These are phyloP conservation scores for Tenthredo mesomela DNA, from an alignment of 2,888 invertebrate genomes.

Conservation along the genomic window DNA sequence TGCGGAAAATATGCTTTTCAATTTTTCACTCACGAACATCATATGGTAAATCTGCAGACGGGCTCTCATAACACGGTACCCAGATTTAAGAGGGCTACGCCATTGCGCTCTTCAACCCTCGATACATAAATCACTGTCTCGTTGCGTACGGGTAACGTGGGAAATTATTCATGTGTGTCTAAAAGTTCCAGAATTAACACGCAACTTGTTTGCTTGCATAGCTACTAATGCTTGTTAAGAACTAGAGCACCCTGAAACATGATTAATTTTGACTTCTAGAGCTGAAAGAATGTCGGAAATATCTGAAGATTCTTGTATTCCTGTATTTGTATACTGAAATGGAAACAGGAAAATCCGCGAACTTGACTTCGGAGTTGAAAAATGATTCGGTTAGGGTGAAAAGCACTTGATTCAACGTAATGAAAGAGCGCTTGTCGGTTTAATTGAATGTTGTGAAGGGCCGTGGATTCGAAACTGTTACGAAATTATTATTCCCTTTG, in stretches of 20 bases:
- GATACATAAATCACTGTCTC: constrained; percentile 20
- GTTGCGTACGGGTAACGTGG: background rate
- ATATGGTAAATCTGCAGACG: background rate
- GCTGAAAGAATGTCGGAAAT: background rate
- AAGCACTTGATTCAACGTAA: background rate
- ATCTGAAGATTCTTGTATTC: background rate
- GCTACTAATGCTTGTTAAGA: background rate
- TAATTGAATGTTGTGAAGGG: background rate
- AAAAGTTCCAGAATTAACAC: background rate
- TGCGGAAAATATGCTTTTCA: background rate
- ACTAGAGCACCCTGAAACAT: background rate
- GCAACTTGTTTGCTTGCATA: background rate
- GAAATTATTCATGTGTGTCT: background rate
- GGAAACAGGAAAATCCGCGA: background rate
- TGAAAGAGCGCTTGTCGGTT: background rate
- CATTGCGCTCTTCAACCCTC: background rate
- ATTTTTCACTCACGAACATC: background rate
- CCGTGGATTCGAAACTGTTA: constrained; percentile 3
- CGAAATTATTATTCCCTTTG: background rate
- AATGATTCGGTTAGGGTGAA: background rate
- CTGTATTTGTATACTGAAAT: background rate
- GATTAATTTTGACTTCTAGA: background rate
- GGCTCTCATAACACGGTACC: background rate
- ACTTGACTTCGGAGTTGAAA: background rate
- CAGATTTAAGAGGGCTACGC: background rate